phyloP scores from a whole-genome alignment of 2,113 vertebrate species.

The Daubentonia madagascariensis region DNA sequence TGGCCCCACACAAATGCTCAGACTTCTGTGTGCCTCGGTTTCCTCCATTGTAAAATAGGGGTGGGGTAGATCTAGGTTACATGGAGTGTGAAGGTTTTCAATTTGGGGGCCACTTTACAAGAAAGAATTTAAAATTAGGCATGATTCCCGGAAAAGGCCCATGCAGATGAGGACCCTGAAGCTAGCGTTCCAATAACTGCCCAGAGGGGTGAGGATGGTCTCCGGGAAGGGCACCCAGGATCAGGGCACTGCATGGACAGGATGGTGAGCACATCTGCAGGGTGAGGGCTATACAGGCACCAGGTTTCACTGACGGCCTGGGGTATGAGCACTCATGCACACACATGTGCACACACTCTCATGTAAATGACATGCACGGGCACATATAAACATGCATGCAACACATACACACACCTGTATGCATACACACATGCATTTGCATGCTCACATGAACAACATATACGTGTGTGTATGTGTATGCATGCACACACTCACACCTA shows the following conservation, averaged over 20 bases:
- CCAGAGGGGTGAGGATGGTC: rapidly evolving
- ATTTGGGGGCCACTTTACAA: background rate
- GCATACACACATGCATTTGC: rapidly evolving
- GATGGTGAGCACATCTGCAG: rapidly evolving
- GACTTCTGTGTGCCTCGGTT: background rate
- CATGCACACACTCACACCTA: rapidly evolving
- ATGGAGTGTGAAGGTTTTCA: background rate
- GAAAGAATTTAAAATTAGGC: background rate
- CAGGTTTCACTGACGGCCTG: background rate
- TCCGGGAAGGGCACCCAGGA: rapidly evolving
- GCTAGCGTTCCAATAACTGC: background rate
- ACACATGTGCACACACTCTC: background rate
- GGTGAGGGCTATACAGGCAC: rapidly evolving
- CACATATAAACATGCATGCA: background rate
- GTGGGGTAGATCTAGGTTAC: rapidly evolving
- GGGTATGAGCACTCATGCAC: background rate
- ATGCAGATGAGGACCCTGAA: background rate
- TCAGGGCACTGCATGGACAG: background rate
- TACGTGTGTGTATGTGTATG: rapidly evolving
- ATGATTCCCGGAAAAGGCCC: background rate
- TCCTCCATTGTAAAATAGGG: background rate
- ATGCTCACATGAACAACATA: background rate
- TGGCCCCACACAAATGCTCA: rapidly evolving
- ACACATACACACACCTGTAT: rapidly evolving
- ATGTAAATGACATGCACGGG: background rate